Percentiles rank a stretch among this genome's conserved stretches.
phyloP scores from a whole-genome alignment of 2,113 vertebrate genomes.

The Mesocricetus auratus region DNA sequence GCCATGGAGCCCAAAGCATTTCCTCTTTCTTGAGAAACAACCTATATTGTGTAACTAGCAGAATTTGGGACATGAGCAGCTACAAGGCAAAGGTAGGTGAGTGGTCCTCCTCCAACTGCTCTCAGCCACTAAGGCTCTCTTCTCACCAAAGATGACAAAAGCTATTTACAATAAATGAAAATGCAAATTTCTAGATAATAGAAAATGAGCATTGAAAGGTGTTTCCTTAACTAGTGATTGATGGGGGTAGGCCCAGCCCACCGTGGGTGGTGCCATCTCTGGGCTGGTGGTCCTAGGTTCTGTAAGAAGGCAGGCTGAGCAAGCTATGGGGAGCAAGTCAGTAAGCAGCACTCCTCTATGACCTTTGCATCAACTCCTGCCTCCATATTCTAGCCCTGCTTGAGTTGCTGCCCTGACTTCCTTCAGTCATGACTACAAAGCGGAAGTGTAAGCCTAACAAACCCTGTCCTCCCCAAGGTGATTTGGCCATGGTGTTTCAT shows the following conservation, averaged over 20 bases:
- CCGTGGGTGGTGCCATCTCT: neutral
- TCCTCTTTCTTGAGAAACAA: slow-evolving; percentile 47
- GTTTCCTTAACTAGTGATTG: neutral
- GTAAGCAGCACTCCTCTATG: neutral
- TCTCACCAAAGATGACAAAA: neutral
- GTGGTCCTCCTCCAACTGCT: neutral
- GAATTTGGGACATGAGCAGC: neutral
- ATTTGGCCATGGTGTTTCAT: neutral
- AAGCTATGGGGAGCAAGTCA: neutral
- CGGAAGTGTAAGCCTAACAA: neutral
- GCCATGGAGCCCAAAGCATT: neutral
- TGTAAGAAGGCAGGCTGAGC: neutral
- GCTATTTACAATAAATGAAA: neutral
- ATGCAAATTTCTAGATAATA: neutral
- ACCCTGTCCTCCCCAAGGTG: neutral
- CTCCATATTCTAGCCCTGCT: neutral
- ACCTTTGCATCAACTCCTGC: neutral
- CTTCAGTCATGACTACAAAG: neutral
- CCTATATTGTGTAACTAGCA: neutral
- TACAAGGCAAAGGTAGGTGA: neutral
- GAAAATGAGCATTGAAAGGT: neutral
- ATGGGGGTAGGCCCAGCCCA: neutral
- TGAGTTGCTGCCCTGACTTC: neutral
- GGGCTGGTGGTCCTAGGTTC: neutral
- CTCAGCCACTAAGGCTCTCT: neutral